Evolutionary conservation across 2,888 invertebrate species (phyloP).

Genomic region (Elysia crispata): DNA sequence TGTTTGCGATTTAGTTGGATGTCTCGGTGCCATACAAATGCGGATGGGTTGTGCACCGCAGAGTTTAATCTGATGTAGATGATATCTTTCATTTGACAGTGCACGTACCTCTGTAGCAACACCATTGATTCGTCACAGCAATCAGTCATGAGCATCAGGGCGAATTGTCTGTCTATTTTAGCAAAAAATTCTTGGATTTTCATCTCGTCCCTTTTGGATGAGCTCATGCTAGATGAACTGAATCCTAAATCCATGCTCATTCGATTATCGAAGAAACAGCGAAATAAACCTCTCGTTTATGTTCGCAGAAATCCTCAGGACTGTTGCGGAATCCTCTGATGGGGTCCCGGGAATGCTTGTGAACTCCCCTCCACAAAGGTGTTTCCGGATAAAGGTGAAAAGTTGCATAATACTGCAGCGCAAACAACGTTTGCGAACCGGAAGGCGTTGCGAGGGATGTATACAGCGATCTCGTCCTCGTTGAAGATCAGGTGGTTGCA

Average conservation of each 20-base stretch:
- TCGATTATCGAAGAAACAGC: slow-evolving; percentile 44
- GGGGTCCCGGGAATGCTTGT: slow-evolving; percentile 7
- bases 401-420: slow-evolving; percentile 38
- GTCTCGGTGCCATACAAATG: not conserved
- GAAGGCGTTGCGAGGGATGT: slow-evolving; percentile 16
- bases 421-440: slow-evolving; percentile 40
- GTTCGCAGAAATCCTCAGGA: not conserved
- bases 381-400: not conserved
- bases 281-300: not conserved
- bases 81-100: slow-evolving; percentile 57
- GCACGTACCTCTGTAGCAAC: slow-evolving; percentile 55
- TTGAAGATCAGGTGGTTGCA: slow-evolving; percentile 47
- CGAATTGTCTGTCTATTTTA: slow-evolving; percentile 51
- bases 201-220: slow-evolving; percentile 5
- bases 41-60: not conserved
- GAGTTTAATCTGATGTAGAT: slow-evolving; percentile 50
- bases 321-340: slow-evolving; percentile 38
- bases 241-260: slow-evolving; percentile 50
- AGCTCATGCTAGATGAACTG: slow-evolving; percentile 11
- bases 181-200: slow-evolving; percentile 35
- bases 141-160: slow-evolving; percentile 59
- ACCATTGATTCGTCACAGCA: slow-evolving; percentile 58
- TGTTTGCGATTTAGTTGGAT: slow-evolving; percentile 36
- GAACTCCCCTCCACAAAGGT: slow-evolving; percentile 6
- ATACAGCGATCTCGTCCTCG: slow-evolving; percentile 2